A percentile compares a stretch with the other conserved stretches of the same genome.
Evolutionary conservation across 2,797 vertebrate genomes (phyloP).

Genomic region (Fringilla coelebs): DNA sequence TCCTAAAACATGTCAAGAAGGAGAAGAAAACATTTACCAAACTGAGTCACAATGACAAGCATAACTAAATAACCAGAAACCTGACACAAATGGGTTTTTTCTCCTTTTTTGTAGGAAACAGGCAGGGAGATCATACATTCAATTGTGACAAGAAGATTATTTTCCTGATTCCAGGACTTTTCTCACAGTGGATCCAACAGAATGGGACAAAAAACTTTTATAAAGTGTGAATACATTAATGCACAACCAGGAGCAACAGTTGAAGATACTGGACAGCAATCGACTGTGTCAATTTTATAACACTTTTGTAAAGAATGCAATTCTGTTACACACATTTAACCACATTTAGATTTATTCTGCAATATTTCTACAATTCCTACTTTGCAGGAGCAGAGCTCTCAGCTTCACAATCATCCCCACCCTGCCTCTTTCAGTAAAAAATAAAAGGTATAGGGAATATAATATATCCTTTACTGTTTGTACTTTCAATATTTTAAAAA

Average conservation of each 20-base stretch:
- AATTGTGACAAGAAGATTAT: background rate
- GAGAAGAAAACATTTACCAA: background rate
- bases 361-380: background rate
- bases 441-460: background rate
- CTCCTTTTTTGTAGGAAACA: background rate
- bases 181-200: background rate
- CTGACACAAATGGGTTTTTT: rapidly evolving
- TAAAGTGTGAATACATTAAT: background rate
- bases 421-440: background rate
- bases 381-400: background rate
- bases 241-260: background rate
- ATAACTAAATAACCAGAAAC: background rate
- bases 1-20: background rate
- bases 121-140: background rate
- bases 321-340: background rate
- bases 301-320: background rate
- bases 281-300: background rate
- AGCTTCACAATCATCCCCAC: background rate
- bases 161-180: background rate
- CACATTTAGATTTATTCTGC: background rate
- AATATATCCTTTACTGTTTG: background rate
- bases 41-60: background rate
- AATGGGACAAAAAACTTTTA: background rate
- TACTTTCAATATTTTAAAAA: background rate
- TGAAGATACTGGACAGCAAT: background rate